phyloP scores from a whole-genome alignment of 2,113 vertebrate species.

The Takifugu bimaculatus region DNA sequence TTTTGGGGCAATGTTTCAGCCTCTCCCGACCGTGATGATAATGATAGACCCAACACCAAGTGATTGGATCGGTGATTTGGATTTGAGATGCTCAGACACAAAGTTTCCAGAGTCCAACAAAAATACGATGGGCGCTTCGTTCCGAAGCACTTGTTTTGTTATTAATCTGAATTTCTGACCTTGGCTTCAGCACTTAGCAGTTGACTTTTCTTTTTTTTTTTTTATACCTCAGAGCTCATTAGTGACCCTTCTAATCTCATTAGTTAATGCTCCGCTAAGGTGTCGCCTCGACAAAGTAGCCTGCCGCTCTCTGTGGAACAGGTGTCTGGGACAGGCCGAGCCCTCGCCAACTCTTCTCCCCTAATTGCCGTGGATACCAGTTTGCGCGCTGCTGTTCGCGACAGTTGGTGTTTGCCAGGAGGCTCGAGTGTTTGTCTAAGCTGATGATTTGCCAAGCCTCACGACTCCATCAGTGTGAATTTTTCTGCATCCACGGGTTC shows the following conservation, averaged over 20 bases:
- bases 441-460: slow-evolving; percentile 56
- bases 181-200: slow-evolving; percentile 60
- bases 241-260: slow-evolving; percentile 72
- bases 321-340: slow-evolving; percentile 50
- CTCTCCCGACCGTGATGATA: slow-evolving; percentile 18
- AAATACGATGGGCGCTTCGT: slow-evolving; percentile 38
- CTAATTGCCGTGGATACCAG: slow-evolving; percentile 63
- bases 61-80: slow-evolving; percentile 17
- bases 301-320: slow-evolving; percentile 49
- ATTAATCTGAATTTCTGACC: slow-evolving; percentile 71
- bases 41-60: slow-evolving; percentile 40
- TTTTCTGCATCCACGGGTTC: slow-evolving; percentile 39
- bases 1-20: not conserved
- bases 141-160: slow-evolving; percentile 72
- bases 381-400: slow-evolving; percentile 53
- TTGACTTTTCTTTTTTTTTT: slow-evolving; percentile 52
- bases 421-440: slow-evolving; percentile 63
- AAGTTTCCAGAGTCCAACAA: slow-evolving; percentile 28
- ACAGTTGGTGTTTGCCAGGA: slow-evolving; percentile 64
- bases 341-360: slow-evolving; percentile 53
- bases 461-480: slow-evolving; percentile 53
- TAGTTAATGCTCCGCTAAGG: slow-evolving; percentile 62
- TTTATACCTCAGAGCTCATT: slow-evolving; percentile 64
- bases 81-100: slow-evolving; percentile 34
- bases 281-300: slow-evolving; percentile 62